Evolutionary conservation across 1,140 invertebrate species (phyloP).

Genomic region (Ceratosolen solmsi): DNA sequence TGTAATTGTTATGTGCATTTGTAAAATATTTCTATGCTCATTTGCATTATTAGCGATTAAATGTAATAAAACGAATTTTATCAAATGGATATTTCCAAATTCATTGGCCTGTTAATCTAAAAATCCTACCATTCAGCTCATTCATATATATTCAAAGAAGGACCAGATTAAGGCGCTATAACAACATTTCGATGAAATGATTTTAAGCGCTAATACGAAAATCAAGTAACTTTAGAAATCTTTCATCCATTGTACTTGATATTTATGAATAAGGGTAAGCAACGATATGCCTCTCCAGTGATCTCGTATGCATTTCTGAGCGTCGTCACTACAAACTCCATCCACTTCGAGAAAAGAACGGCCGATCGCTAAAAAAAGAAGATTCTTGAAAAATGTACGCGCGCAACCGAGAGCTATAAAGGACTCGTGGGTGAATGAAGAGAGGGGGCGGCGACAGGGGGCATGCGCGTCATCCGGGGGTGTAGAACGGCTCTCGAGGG

Average conservation of each 20-base stretch:
- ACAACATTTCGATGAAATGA: no score
- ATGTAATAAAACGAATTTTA: no score
- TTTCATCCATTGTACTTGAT: neutral
- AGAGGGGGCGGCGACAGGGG: slow-evolving; percentile 53
- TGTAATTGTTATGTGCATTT: no score
- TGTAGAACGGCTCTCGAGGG: slow-evolving; percentile 62
- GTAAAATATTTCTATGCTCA: no score
- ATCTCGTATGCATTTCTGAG: neutral
- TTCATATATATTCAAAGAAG: no score
- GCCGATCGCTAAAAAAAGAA: neutral
- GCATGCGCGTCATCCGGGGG: slow-evolving; percentile 68
- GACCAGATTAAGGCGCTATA: no score
- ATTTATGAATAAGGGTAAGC: neutral
- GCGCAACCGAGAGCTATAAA: neutral
- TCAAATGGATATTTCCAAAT: no score
- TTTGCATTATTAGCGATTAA: no score
- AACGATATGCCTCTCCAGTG: neutral
- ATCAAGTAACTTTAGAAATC: neutral
- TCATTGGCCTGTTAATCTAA: no score
- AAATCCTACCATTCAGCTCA: no score
- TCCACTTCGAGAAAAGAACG: neutral
- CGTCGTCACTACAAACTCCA: neutral
- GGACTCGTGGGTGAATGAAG: neutral
- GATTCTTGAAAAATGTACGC: neutral
- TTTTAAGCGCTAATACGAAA: no score